phyloP scores from a whole-genome alignment of 1,140 invertebrate genomes.

The Magallana ariakensis region DNA sequence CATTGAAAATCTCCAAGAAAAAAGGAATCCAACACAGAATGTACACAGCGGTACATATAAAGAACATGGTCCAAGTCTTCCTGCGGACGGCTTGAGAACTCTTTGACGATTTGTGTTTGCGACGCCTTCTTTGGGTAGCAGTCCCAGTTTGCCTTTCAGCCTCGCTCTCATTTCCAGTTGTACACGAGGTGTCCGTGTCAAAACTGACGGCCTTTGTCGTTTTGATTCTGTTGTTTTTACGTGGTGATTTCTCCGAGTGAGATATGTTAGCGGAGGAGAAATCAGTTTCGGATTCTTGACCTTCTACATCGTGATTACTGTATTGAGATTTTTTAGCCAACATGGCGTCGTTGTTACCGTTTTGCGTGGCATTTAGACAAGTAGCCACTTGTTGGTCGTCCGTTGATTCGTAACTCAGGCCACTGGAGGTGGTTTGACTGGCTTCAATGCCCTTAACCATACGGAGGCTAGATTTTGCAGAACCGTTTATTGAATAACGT shows the following conservation, averaged over 20 bases:
- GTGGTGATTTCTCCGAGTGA: background rate
- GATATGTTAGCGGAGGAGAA: background rate
- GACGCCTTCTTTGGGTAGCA: background rate
- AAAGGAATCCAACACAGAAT: slow-evolving; percentile 2
- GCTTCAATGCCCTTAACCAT: background rate
- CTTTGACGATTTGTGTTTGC: background rate
- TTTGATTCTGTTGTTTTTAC: background rate
- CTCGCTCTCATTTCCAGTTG: background rate
- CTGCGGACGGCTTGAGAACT: background rate
- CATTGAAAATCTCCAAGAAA: slow-evolving; percentile 18
- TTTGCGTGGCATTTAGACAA: background rate
- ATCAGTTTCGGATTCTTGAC: background rate
- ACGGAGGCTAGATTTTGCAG: background rate
- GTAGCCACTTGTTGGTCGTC: background rate
- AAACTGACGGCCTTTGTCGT: background rate
- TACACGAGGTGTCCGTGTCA: background rate
- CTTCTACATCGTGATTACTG: background rate
- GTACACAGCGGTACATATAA: background rate
- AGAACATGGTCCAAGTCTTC: slow-evolving; percentile 18
- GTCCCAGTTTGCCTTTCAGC: background rate
- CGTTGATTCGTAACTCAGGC: background rate
- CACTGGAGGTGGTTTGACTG: background rate
- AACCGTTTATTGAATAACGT: background rate
- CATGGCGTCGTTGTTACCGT: background rate
- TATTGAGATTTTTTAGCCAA: background rate